Evolutionary conservation across 2,113 vertebrate species (phyloP).

Genomic region (Pollachius pollachius): DNA sequence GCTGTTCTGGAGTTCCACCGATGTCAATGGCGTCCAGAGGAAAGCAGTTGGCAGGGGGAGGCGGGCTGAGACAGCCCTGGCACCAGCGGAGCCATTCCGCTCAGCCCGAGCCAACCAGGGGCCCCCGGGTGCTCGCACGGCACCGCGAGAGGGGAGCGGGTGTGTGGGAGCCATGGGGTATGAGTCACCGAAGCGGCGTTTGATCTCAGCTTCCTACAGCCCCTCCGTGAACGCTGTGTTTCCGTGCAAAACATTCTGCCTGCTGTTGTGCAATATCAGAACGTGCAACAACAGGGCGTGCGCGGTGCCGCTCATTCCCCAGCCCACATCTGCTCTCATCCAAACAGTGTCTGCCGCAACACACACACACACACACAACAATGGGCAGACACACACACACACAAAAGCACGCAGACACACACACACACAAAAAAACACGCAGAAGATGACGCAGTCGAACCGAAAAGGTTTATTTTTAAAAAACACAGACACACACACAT

Average conservation of each 20-base stretch:
- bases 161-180: constrained; percentile 45
- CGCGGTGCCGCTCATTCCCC: too few relatives aligned
- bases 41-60: constrained; percentile 18
- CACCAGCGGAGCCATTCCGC: constrained; percentile 30
- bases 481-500: too few relatives aligned
- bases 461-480: too few relatives aligned
- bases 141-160: constrained; percentile 48
- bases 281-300: constrained; percentile 23
- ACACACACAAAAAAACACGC: too few relatives aligned
- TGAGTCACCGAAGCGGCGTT: constrained; percentile 50
- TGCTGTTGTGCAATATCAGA: constrained; percentile 32
- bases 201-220: constrained; percentile 33
- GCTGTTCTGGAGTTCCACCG: too few relatives aligned
- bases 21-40: constrained; percentile 16
- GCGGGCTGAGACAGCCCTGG: constrained; percentile 32
- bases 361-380: too few relatives aligned
- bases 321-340: too few relatives aligned
- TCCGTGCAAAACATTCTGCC: constrained; percentile 32
- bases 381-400: too few relatives aligned
- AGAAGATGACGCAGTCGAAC: too few relatives aligned
- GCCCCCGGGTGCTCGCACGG: constrained; percentile 23
- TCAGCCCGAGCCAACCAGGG: constrained; percentile 33
- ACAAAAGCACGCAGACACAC: too few relatives aligned
- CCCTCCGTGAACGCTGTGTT: constrained; percentile 7
- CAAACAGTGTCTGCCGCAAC: too few relatives aligned